A percentile compares a stretch with the other conserved stretches of the same genome.
Evolutionary conservation across 2,888 invertebrate species (phyloP).

Genomic region (Dolomedes plantarius): DNA sequence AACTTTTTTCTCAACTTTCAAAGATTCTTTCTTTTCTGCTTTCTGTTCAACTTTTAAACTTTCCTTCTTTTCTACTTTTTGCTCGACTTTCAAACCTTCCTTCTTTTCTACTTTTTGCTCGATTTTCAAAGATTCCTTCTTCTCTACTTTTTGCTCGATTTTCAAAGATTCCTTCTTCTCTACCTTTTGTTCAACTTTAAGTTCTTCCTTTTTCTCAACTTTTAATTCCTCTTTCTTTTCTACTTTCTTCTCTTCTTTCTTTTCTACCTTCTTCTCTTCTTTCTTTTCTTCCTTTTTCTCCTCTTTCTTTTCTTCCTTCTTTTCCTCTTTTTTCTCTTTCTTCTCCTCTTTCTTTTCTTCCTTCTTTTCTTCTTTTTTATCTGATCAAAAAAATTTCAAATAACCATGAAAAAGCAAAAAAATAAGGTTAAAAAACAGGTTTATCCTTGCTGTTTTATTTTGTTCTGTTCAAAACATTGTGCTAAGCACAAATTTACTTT

Average conservation of each 20-base stretch:
- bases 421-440: too few relatives aligned
- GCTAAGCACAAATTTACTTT: too few relatives aligned
- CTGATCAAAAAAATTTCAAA: too few relatives aligned
- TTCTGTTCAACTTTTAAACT: slow-evolving; percentile 41
- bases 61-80: slow-evolving; percentile 75
- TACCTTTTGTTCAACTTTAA: slow-evolving; percentile 74
- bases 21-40: slow-evolving; percentile 79
- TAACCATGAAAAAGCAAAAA: background rate
- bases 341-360: slow-evolving; percentile 56
- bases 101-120: slow-evolving; percentile 66
- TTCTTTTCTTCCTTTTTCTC: slow-evolving; percentile 46
- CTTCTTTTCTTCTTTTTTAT: slow-evolving; percentile 36
- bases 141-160: slow-evolving; percentile 72
- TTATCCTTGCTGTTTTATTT: too few relatives aligned
- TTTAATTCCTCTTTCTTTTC: slow-evolving; percentile 57
- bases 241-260: slow-evolving; percentile 76
- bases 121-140: slow-evolving; percentile 74
- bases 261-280: slow-evolving; percentile 77
- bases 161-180: slow-evolving; percentile 75
- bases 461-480: too few relatives aligned
- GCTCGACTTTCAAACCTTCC: slow-evolving; percentile 63
- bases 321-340: slow-evolving; percentile 75
- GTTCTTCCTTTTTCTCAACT: slow-evolving; percentile 72
- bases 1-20: too few relatives aligned
- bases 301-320: slow-evolving; percentile 77